A percentile compares a stretch with the other conserved stretches of the same genome.
These are phyloP conservation scores for Lepus timidus DNA, from an alignment of 2,113 vertebrate species.

Conservation along the genomic window DNA sequence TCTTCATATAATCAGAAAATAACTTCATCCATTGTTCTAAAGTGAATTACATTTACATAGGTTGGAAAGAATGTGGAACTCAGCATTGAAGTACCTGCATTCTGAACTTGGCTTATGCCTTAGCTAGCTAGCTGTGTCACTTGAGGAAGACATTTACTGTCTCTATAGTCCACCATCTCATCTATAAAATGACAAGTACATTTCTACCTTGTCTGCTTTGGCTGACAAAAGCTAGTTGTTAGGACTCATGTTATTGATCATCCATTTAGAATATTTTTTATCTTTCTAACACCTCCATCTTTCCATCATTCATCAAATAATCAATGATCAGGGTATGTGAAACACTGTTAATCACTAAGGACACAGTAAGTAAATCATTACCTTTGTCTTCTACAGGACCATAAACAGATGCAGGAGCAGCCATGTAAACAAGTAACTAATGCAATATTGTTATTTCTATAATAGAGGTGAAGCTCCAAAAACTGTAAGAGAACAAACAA, in stretches of 20 bases:
- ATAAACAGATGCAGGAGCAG: too few species aligned
- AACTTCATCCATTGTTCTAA: background rate
- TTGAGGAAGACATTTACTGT: background rate
- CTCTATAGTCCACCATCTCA: background rate
- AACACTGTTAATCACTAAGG: too few species aligned
- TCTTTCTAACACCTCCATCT: background rate
- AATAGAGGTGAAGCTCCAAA: too few species aligned
- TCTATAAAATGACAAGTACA: background rate
- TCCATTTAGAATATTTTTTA: background rate
- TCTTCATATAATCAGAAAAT: background rate
- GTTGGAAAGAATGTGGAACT: background rate
- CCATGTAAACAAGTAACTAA: too few species aligned
- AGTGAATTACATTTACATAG: background rate
- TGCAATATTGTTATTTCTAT: too few species aligned
- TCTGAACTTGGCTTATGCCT: background rate
- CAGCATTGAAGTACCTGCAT: background rate
- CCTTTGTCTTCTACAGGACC: too few species aligned
- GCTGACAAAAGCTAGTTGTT: background rate
- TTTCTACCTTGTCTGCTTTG: background rate
- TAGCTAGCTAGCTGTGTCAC: background rate
- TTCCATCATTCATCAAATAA: background rate
- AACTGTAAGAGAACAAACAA: too few species aligned
- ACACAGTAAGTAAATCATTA: too few species aligned
- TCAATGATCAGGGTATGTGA: background rate
- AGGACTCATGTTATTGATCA: background rate